A percentile compares a stretch with the other conserved stretches of the same genome.
Evolutionary conservation across 2,888 invertebrate genomes (phyloP).

Genomic region (Phaonia tiefii): DNA sequence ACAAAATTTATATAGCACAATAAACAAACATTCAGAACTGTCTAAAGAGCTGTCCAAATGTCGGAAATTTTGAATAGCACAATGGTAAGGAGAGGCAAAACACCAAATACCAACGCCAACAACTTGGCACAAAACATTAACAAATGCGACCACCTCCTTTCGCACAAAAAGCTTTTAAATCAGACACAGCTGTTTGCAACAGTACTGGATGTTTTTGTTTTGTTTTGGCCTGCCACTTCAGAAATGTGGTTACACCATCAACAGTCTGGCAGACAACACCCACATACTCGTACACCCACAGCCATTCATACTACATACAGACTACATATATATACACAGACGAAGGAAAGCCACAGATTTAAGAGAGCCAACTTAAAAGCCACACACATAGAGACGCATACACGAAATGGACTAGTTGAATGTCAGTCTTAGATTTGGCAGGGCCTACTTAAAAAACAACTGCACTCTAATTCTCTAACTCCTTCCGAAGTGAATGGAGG

Average conservation of each 20-base stretch:
- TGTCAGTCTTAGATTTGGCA: slow-evolving; percentile 8
- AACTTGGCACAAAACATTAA: slow-evolving; percentile 12
- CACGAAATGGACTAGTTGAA: slow-evolving; percentile 14
- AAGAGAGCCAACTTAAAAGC: slow-evolving; percentile 4
- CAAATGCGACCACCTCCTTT: slow-evolving; percentile 5
- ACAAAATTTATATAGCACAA: slow-evolving; percentile 2
- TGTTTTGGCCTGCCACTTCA: slow-evolving; percentile 12
- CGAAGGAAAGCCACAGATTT: slow-evolving; percentile 1
- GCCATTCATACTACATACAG: not conserved
- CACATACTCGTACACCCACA: not conserved
- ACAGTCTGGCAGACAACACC: slow-evolving; percentile 18
- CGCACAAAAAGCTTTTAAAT: slow-evolving; percentile 29
- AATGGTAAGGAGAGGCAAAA: slow-evolving; percentile 8
- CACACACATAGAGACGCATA: not conserved
- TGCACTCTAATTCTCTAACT: not conserved
- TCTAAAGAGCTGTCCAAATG: slow-evolving; percentile 29
- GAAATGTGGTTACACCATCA: slow-evolving; percentile 9
- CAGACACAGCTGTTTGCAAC: slow-evolving; percentile 30
- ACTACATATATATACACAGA: not conserved
- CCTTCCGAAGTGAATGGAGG: no score
- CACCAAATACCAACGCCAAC: slow-evolving; percentile 5
- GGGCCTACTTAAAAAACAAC: slow-evolving; percentile 3
- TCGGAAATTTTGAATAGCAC: slow-evolving; percentile 16
- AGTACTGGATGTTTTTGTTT: slow-evolving; percentile 10
- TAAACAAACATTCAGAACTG: slow-evolving; percentile 25